Percentiles rank a stretch among this genome's conserved stretches.
Evolutionary conservation across 2,888 invertebrate genomes (phyloP).

Genomic region (Eupeodes latifasciatus): DNA sequence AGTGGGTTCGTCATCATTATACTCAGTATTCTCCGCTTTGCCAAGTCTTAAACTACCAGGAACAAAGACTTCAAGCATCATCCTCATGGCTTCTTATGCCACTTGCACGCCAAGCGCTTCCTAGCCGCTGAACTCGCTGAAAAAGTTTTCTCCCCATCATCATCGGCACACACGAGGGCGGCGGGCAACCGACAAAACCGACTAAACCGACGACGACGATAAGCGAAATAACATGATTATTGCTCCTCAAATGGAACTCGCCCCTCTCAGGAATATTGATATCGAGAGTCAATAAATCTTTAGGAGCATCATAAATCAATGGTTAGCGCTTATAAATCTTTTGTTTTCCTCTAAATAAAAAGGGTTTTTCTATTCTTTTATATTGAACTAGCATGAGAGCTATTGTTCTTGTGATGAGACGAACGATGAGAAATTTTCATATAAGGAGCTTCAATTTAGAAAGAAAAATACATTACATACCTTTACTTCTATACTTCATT

Average conservation of each 20-base stretch:
- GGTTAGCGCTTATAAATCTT: constrained; percentile 63
- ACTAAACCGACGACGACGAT: constrained; percentile 14
- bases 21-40: constrained; percentile 52
- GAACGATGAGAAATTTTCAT: constrained; percentile 63
- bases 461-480: background rate
- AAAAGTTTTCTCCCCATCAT: constrained; percentile 24
- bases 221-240: constrained; percentile 46
- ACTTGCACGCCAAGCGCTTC: no score
- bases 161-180: constrained; percentile 3
- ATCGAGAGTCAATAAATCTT: constrained; percentile 75
- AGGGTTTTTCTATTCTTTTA: constrained; percentile 16
- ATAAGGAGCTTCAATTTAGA: constrained; percentile 57
- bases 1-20: constrained; percentile 26
- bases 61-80: constrained; percentile 42
- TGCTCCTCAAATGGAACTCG: constrained; percentile 23
- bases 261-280: constrained; percentile 47
- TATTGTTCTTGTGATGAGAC: constrained; percentile 45
- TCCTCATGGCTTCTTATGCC: background rate
- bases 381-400: background rate
- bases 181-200: constrained; percentile 3
- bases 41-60: background rate
- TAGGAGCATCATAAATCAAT: constrained; percentile 73
- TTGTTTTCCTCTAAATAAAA: constrained; percentile 4
- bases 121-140: background rate
- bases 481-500: background rate